A percentile compares a stretch with the other conserved stretches of the same genome.
phyloP scores from a whole-genome alignment of 2,113 vertebrate genomes.

The Manacus vitellinus region DNA sequence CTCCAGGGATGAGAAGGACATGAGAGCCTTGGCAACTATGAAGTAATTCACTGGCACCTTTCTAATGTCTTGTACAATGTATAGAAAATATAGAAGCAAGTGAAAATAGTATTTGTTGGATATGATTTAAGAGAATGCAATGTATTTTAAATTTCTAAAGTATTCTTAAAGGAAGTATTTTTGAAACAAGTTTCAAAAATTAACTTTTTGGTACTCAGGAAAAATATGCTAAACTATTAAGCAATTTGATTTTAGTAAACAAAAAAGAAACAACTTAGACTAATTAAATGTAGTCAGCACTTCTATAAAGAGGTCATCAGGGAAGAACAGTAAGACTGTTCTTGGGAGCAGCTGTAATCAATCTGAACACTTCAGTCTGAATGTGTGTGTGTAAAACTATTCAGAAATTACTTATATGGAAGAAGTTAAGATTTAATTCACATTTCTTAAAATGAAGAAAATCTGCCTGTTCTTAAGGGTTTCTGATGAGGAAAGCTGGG shows the following conservation, averaged over 20 bases:
- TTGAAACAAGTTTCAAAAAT: neutral
- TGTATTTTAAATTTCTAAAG: neutral
- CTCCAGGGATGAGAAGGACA: neutral
- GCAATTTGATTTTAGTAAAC: neutral
- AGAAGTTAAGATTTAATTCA: neutral
- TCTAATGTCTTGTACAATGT: neutral
- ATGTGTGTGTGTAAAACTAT: neutral
- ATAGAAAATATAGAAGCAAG: neutral
- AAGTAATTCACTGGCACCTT: neutral
- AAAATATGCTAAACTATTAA: neutral
- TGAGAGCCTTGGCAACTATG: neutral
- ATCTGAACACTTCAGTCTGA: neutral
- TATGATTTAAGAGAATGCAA: neutral
- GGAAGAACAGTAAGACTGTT: neutral
- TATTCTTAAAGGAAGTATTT: neutral
- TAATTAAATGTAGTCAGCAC: neutral
- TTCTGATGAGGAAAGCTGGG: neutral
- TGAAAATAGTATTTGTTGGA: neutral
- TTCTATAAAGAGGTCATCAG: neutral
- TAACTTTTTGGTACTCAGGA: neutral
- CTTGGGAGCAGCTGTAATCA: neutral
- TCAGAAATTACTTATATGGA: neutral
- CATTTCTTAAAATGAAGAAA: neutral
- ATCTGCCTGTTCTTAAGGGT: neutral
- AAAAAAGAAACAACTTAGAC: neutral